phyloP scores from a whole-genome alignment of 2,888 invertebrate species.

The Operophtera brumata region DNA sequence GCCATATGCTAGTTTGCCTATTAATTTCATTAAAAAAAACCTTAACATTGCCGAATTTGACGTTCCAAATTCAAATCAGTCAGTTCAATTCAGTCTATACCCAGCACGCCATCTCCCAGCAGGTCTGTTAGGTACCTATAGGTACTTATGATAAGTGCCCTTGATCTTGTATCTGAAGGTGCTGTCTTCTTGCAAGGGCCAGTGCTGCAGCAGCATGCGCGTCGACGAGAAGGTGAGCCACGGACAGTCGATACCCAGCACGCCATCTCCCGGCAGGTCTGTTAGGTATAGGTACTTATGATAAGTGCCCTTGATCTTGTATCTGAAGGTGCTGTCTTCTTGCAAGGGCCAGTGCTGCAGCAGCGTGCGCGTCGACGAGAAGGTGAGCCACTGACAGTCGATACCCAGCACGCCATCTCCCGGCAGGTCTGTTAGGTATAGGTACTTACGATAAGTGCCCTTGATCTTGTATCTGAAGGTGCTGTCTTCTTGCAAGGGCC shows the following conservation, averaged over 20 bases:
- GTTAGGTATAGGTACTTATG: too few species aligned
- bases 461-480: slow-evolving; percentile 46
- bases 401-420: slow-evolving; percentile 49
- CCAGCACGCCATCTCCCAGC: too few species aligned
- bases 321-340: slow-evolving; percentile 50
- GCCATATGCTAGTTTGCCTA: too few species aligned
- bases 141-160: slow-evolving; percentile 59
- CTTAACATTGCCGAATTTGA: too few species aligned
- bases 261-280: too few species aligned
- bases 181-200: slow-evolving; percentile 45
- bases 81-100: too few species aligned
- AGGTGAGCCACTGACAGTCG: slow-evolving; percentile 50
- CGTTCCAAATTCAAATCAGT: too few species aligned
- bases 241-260: too few species aligned
- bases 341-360: slow-evolving; percentile 50
- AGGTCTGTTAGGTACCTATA: too few species aligned
- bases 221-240: slow-evolving; percentile 49
- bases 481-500: slow-evolving; percentile 45
- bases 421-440: too few species aligned
- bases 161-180: slow-evolving; percentile 46
- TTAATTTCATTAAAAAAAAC: too few species aligned
- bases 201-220: slow-evolving; percentile 55
- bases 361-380: slow-evolving; percentile 52
- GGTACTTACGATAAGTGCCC: slow-evolving; percentile 59
- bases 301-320: slow-evolving; percentile 49